Base-by-base conservation (phyloP, 53 echinoderm and acorn worm species). In the Arbacia lixula region DNA sequence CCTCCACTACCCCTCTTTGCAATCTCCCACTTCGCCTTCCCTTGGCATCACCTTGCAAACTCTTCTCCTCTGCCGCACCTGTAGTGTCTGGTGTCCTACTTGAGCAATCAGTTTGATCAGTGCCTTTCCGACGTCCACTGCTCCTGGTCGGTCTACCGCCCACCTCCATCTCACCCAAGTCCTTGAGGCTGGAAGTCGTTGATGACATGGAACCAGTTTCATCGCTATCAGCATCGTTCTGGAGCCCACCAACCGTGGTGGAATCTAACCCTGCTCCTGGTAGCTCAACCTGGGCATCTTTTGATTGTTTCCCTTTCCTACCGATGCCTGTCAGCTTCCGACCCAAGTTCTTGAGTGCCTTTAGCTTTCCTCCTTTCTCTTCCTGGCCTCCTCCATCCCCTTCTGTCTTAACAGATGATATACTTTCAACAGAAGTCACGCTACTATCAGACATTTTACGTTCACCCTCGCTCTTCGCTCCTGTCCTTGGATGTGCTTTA, bases 191-290 rank as follows among this genome's bases (percentile, higher is more conserved):
- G n/a, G 82, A 81, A 28, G 88, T 68, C 21, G 79, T 91, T 6
- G 91, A 91, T 2, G 91, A 87, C 35, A 91, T 26, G 2, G 87
- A 87, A 55, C 79, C 88, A 3, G 92, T 86, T 40, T 88, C 92
- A 73, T 92, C 92, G 29, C 85, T 81, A 22, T 92, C 91, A 34
- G 36, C 92, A 42, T 92, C 83, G 26, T 64, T 66, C 10, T 52
- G 61, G 35, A 64, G 71, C 65, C 79, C 88, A 8, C 71, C 78
- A 60, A 55, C 66, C 38, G n/a, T 46, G 9, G 51, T 33, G 12
- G 34, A 8, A 40, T 33, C 34, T n/a, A n/a, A n/a, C n/a, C n/a
- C n/a, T n/a, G n/a, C n/a, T n/a, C n/a, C n/a, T n/a, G n/a, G n/a
- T n/a, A n/a, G 21, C 20, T 31, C 20, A 25, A 11, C 77, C 11